These are phyloP conservation scores for Chlorospingus semifuscus DNA, from an alignment of 2,797 vertebrate genomes.

Conservation along the genomic window DNA sequence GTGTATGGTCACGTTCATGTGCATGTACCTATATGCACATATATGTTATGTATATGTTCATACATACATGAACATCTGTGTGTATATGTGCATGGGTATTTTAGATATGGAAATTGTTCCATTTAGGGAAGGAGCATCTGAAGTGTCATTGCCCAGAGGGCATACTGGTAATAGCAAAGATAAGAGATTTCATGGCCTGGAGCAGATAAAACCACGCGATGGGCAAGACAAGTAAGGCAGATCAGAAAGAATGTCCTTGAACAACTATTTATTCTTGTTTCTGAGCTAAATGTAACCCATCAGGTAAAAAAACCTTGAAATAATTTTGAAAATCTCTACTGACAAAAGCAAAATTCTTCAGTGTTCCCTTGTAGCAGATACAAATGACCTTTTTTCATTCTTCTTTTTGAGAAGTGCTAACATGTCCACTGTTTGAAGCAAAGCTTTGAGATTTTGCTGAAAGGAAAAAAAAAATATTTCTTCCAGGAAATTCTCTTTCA, in stretches of 20 bases:
- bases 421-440: neutral
- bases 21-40: neutral
- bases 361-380: neutral
- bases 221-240: neutral
- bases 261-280: neutral
- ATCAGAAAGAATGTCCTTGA: neutral
- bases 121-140: neutral
- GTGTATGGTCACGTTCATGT: neutral
- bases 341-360: neutral
- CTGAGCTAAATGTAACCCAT: neutral
- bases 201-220: neutral
- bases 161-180: accelerated
- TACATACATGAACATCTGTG: neutral
- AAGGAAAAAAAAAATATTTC: neutral
- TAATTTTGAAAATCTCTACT: neutral
- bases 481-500: neutral
- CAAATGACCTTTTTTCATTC: neutral
- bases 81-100: neutral
- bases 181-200: neutral
- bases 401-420: neutral
- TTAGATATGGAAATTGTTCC: neutral
- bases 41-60: neutral
- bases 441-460: neutral
- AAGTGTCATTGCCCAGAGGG: neutral
- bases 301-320: neutral